Percentiles rank a stretch among this genome's conserved stretches.
Conservation (phyloP, 2,113 vertebrate species). For the Cairina moschata region DNA sequence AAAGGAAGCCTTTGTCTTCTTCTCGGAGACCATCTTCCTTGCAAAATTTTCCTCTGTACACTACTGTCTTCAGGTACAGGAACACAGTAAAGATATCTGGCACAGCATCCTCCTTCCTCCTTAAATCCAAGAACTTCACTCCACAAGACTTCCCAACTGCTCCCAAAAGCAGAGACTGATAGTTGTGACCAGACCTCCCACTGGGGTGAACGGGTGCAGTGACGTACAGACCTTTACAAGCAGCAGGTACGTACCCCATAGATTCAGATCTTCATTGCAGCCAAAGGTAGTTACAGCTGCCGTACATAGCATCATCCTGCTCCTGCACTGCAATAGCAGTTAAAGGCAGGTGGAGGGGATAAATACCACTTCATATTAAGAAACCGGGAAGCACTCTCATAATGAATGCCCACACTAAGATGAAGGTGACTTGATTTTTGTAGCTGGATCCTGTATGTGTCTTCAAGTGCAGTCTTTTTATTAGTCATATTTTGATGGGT, state of each 20-base stretch:
- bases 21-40: neutral
- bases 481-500: constrained; percentile 39
- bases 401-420: neutral
- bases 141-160: neutral
- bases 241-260: neutral
- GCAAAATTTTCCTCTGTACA: neutral
- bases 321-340: neutral
- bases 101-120: neutral
- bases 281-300: neutral
- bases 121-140: neutral
- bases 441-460: neutral
- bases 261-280: neutral
- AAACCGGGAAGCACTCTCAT: neutral
- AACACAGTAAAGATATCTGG: neutral
- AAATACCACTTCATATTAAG: neutral
- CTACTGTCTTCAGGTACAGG: neutral
- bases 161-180: neutral
- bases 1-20: neutral
- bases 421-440: constrained; percentile 5
- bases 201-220: neutral
- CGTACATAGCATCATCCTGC: neutral
- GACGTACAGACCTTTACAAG: neutral
- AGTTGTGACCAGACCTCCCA: neutral
- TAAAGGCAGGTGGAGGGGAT: neutral
- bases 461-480: neutral